Evolutionary conservation across 2,888 invertebrate genomes (phyloP).

Genomic region (Geotrupes spiniger): DNA sequence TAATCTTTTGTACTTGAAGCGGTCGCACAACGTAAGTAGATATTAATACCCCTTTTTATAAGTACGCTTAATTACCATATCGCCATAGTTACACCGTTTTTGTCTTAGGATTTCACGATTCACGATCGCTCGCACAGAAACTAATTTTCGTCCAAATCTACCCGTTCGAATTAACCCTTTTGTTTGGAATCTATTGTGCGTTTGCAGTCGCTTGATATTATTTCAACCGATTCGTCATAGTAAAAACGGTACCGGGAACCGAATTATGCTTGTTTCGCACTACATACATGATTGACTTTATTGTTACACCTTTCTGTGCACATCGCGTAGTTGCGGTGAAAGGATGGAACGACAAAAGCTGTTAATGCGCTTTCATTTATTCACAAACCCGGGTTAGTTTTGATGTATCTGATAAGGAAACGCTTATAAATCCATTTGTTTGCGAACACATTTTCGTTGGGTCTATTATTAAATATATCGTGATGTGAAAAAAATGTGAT

Average conservation of each 20-base stretch:
- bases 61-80: constrained; percentile 19
- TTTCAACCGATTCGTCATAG: no score
- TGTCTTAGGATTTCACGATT: constrained; percentile 22
- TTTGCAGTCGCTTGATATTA: not conserved
- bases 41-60: constrained; percentile 24
- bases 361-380: no score
- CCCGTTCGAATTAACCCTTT: constrained; percentile 19
- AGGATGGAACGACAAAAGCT: no score
- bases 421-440: no score
- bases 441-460: no score
- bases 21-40: constrained; percentile 11
- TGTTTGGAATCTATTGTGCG: constrained; percentile 11
- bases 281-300: constrained; percentile 10
- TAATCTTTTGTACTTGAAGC: constrained; percentile 2
- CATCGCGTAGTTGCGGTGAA: no score
- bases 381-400: no score
- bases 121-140: constrained; percentile 24
- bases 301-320: constrained; percentile 5
- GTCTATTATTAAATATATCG: no score
- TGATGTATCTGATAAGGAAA: no score
- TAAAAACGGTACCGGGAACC: constrained; percentile 9
- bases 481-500: no score
- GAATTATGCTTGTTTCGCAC: constrained; percentile 7
- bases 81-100: constrained; percentile 16
- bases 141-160: constrained; percentile 18